Evolutionary conservation across 2,113 vertebrate genomes (phyloP), one percentile per base, ranked within the genome.

Genomic region (Crocuta crocuta): DNA sequence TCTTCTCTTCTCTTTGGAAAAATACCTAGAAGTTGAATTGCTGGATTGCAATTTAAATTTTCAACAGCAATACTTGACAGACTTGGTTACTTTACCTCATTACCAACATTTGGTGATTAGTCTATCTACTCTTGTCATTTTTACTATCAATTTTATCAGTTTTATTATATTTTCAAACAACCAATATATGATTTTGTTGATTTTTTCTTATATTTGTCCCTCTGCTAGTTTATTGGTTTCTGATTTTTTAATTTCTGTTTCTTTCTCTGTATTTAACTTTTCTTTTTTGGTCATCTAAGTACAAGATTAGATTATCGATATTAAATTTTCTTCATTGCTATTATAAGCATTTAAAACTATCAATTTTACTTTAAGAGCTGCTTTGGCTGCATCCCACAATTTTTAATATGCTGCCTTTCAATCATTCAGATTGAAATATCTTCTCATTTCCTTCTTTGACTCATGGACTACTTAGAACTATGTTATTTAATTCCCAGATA

Each of bases 291-390:
- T n/a, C 12, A 82, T 74, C 43, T 68, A 82, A 95, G 50, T 78
- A 35, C 12, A 65, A 90, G 10, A 80, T 35, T 66, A 73, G 39
- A 79, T 21, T 17, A 48, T 4, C 68, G 4, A 4, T 94, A 66
- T 88, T 87, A 95, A 83, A 63, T 9, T 33, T 94, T 85, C 43
- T 91, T 80, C 48, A 73, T 93, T 83, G 43, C 73, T 79, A 79
- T 95, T n/a, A 39, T n/a, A 86, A 68, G 16, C 21, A 89, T 63
- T 80, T 55, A 79, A 89, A 70, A 33, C 5, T 58, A 91, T 90
- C 50, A 76, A 17, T 70, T 93, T 90, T 55, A 90, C 31, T 73
- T 76, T 68, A 61, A 86, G 21, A 19, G 80, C 23, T 79, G 13
- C 19, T 71, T 91, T 93, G 31, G 48, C 4, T 82, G 7, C 16